phyloP scores from a whole-genome alignment of 2,797 vertebrate genomes.

The Lacerta viridis region DNA sequence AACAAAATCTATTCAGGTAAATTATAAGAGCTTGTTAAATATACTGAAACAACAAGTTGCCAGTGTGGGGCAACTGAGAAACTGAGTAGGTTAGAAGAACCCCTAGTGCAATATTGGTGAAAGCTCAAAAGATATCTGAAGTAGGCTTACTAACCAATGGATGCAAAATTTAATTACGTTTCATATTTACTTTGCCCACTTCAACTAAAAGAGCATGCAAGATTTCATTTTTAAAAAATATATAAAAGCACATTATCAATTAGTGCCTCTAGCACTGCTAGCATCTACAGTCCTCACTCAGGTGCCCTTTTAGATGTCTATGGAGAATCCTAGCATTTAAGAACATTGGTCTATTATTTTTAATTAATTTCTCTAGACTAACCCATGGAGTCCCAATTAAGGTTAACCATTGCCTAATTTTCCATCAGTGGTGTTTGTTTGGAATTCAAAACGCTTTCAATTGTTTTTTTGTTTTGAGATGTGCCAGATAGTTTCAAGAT shows the following conservation, averaged over 20 bases:
- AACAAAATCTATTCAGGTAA: neutral
- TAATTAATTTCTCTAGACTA: constrained; percentile 67
- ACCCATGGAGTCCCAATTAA: constrained; percentile 65
- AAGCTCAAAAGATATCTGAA: constrained; percentile 51
- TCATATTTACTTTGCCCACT: constrained; percentile 61
- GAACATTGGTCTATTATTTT: constrained; percentile 57
- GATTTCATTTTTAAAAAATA: constrained; percentile 58
- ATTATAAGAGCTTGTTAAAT: constrained; percentile 15
- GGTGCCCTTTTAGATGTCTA: constrained; percentile 49
- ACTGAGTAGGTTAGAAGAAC: constrained; percentile 49
- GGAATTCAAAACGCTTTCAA: constrained; percentile 61
- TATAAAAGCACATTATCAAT: constrained; percentile 55
- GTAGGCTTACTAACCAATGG: constrained; percentile 48
- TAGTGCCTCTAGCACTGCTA: constrained; percentile 50
- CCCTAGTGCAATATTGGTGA: constrained; percentile 31
- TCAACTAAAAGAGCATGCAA: constrained; percentile 40
- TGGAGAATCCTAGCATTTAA: constrained; percentile 60
- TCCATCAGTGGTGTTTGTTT: constrained; percentile 65
- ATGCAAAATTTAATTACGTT: constrained; percentile 56
- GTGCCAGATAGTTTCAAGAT: constrained; percentile 43
- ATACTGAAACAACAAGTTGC: constrained; percentile 8
- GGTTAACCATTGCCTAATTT: constrained; percentile 59
- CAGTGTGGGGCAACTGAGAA: neutral
- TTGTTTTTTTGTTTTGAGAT: constrained; percentile 49
- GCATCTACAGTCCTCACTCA: constrained; percentile 51